Evolutionary conservation across 2,888 invertebrate genomes (phyloP).

Genomic region (Scaptomyza parva): DNA sequence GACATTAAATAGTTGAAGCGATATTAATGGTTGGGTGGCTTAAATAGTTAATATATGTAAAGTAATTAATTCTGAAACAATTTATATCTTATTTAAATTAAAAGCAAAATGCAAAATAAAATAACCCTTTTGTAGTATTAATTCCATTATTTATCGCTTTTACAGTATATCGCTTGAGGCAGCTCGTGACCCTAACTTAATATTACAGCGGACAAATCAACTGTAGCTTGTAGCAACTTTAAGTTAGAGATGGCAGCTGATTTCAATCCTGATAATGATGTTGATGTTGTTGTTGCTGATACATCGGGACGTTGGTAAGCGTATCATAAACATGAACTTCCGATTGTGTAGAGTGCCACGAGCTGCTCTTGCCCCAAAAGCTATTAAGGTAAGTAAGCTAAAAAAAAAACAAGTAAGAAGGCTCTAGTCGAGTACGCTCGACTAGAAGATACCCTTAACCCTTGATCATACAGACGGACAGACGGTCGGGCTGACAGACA

Average conservation of each 20-base stretch:
- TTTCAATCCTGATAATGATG: conserved; percentile 26
- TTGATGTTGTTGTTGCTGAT: conserved; percentile 28
- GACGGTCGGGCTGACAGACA: too few species aligned
- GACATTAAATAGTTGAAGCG: background rate
- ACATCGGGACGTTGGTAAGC: conserved; percentile 33
- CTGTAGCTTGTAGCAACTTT: conserved; percentile 2
- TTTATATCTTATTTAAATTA: too few species aligned
- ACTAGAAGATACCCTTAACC: too few species aligned
- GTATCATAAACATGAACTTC: conserved; percentile 74
- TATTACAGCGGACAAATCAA: conserved; percentile 23
- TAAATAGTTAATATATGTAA: background rate
- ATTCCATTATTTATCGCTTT: conserved; percentile 11
- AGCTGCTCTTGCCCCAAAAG: conserved; percentile 45
- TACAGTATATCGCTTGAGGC: background rate
- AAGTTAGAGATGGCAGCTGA: conserved; percentile 60
- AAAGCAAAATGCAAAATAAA: background rate
- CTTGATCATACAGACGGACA: too few species aligned
- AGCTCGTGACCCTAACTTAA: conserved; percentile 16
- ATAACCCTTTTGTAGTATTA: background rate
- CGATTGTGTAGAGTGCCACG: conserved; percentile 75
- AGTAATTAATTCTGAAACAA: too few species aligned
- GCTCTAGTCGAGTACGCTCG: too few species aligned
- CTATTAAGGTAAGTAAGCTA: conserved; percentile 31
- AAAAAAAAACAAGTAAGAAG: conserved; percentile 4
- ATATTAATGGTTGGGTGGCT: background rate